Base-by-base conservation (phyloP, 2,797 vertebrate genomes). In the Chanos chanos region DNA sequence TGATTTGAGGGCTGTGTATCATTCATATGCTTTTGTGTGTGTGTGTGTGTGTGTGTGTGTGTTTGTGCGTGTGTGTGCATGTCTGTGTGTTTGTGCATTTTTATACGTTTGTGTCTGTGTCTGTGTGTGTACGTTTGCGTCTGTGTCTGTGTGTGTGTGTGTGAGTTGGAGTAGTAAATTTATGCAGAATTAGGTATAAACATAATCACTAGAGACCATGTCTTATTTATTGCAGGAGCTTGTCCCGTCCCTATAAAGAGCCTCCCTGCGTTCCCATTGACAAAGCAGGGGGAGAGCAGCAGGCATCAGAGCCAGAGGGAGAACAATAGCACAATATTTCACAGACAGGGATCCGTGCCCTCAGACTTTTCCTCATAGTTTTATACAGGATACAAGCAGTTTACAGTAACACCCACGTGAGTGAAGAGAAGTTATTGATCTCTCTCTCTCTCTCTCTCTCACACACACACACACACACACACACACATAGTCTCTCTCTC, bases 151-250 rank as follows among this genome's bases (percentile, higher is more conserved):
- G 22, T 30, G 18, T 48, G 21, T 39, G 22, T 65, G 43, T 43
- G 63, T 62, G n/a, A n/a, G n/a, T n/a, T n/a, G n/a, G n/a, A n/a
- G n/a, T n/a, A n/a, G n/a, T n/a, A n/a, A 59, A 73, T 72, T 75
- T 70, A 71, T 75, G 71, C 57, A 73, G 62, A 75, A 77, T 76
- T 71, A 71, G 61, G 52, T 51, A 76, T 74, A 66, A 68, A 61
- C 64, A 54, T 71, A 77, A 73, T 79, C 65, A 75, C 66, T 64
- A 61, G 52, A 69, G 73, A 76, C 69, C 69, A 70, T 60, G 68
- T 71, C 68, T 72, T 75, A 79, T 81, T 74, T 81, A 80, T 78
- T 56, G 65, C 45, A 40, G 60, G 66, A 62, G 68, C 59, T 61
- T 45, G 65, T 48, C 63, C 49, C 53, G 39, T 74, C 52, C 63